Percentiles rank a stretch among this genome's conserved stretches.
Evolutionary conservation across 2,888 invertebrate species (phyloP).

Genomic region (Rotaria sp.): DNA sequence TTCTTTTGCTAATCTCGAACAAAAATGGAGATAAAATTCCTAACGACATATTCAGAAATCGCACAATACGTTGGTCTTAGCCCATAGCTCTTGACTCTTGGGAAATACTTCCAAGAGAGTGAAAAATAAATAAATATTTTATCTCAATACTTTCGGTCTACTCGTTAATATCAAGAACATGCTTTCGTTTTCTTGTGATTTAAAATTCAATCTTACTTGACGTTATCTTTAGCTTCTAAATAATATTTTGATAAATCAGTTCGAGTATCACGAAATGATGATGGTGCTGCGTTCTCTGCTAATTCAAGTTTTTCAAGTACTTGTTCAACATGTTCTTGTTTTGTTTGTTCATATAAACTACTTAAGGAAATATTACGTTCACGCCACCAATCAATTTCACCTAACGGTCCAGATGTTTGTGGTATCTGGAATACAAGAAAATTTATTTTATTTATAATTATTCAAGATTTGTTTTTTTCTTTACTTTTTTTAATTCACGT

Average conservation of each 20-base stretch:
- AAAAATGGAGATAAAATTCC: no score
- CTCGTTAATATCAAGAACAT: no score
- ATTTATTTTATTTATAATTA: neutral
- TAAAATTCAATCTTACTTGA: slow-evolving; percentile 46
- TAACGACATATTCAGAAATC: no score
- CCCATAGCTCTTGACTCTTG: no score
- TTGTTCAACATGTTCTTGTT: slow-evolving; percentile 64
- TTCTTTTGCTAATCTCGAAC: no score
- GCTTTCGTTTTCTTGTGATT: neutral
- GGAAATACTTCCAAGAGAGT: no score
- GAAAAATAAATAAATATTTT: no score
- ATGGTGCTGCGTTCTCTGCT: slow-evolving; percentile 60
- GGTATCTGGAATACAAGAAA: neutral
- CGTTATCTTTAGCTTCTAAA: slow-evolving; percentile 69
- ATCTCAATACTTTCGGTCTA: no score
- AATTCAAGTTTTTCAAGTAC: slow-evolving; percentile 62
- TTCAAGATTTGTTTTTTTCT: slow-evolving; percentile 36
- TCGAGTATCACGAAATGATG: slow-evolving; percentile 62
- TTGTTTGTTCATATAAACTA: slow-evolving; percentile 72
- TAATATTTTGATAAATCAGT: slow-evolving; percentile 65
- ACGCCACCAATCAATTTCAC: slow-evolving; percentile 78
- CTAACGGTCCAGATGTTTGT: slow-evolving; percentile 65
- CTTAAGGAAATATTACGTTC: slow-evolving; percentile 71
- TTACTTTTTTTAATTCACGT: slow-evolving; percentile 48
- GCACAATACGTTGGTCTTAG: no score